A percentile compares a stretch with the other conserved stretches of the same genome.
These are phyloP conservation scores for Lathronympha strigana DNA, from an alignment of 2,888 invertebrate genomes.

Conservation along the genomic window DNA sequence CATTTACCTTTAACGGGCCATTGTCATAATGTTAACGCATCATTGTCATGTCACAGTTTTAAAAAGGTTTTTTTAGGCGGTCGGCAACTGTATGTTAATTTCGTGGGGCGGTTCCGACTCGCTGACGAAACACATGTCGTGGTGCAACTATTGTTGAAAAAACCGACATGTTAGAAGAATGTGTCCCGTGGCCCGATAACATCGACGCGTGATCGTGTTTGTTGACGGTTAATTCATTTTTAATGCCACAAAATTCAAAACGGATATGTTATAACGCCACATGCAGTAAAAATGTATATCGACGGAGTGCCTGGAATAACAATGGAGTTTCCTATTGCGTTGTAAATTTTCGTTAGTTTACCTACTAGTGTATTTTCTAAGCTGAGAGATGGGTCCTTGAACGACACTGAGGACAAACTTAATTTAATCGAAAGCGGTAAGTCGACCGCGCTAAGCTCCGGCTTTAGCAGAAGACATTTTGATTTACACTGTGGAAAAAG, in stretches of 20 bases:
- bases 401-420: conserved; percentile 53
- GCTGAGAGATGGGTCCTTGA: conserved; percentile 51
- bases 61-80: conserved; percentile 65
- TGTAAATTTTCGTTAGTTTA: not conserved
- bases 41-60: conserved; percentile 77
- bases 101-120: conserved; percentile 67
- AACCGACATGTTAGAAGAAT: conserved; percentile 62
- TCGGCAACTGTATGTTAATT: conserved; percentile 76
- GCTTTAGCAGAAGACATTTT: conserved; percentile 59
- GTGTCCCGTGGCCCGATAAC: conserved; percentile 58
- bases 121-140: conserved; percentile 77
- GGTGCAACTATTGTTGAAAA: conserved; percentile 69
- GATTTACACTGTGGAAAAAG: conserved; percentile 56
- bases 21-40: conserved; percentile 77
- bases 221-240: conserved; percentile 40
- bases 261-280: conserved; percentile 26
- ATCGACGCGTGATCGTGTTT: conserved; percentile 48
- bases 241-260: conserved; percentile 44
- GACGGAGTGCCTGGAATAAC: not conserved
- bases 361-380: conserved; percentile 41
- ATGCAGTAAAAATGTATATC: not conserved
- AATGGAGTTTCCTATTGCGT: not conserved
- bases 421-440: conserved; percentile 44
- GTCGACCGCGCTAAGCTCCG: conserved; percentile 42
- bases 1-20: conserved; percentile 69